Conservation (phyloP, 2,113 vertebrate species). For the Protobothrops flavoviridis region DNA sequence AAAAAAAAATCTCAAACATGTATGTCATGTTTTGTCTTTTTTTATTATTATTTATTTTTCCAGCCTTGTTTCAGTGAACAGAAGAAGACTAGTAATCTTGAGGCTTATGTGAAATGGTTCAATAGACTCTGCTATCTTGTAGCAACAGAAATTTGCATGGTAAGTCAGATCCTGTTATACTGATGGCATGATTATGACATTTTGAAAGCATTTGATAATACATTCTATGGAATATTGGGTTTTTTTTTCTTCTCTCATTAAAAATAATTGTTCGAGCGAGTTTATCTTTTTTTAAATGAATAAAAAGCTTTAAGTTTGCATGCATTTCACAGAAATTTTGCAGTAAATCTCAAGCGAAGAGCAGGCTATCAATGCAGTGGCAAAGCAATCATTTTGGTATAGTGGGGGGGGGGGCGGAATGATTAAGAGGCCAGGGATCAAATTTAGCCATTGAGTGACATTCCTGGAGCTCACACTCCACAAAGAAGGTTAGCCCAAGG, state of each 20-base stretch:
- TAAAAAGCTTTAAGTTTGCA: neutral
- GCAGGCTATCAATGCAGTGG: neutral
- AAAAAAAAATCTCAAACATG: neutral
- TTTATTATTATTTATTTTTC: slow-evolving; percentile 13
- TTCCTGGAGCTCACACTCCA: neutral
- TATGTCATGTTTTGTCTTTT: neutral
- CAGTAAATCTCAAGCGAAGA: slow-evolving; percentile 30
- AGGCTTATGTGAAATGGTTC: slow-evolving; percentile 93
- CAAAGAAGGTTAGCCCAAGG: neutral
- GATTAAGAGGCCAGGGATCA: neutral
- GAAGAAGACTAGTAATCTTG: slow-evolving; percentile 87
- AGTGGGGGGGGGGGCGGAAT: neutral
- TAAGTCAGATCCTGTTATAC: slow-evolving; percentile 50
- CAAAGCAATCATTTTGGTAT: neutral
- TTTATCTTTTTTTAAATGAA: neutral
- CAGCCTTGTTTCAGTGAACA: slow-evolving; percentile 84
- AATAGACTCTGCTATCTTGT: slow-evolving; percentile 90
- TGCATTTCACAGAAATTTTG: neutral
- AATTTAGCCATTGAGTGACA: neutral
- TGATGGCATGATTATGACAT: neutral
- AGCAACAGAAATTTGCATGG: slow-evolving; percentile 94
- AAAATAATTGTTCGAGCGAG: slow-evolving; percentile 7
- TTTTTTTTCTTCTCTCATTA: neutral
- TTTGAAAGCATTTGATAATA: slow-evolving; percentile 12
- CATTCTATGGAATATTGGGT: slow-evolving; percentile 28